A percentile compares a stretch with the other conserved stretches of the same genome.
Evolutionary conservation across 2,797 vertebrate species (phyloP).

Genomic region (Pristis pectinata): DNA sequence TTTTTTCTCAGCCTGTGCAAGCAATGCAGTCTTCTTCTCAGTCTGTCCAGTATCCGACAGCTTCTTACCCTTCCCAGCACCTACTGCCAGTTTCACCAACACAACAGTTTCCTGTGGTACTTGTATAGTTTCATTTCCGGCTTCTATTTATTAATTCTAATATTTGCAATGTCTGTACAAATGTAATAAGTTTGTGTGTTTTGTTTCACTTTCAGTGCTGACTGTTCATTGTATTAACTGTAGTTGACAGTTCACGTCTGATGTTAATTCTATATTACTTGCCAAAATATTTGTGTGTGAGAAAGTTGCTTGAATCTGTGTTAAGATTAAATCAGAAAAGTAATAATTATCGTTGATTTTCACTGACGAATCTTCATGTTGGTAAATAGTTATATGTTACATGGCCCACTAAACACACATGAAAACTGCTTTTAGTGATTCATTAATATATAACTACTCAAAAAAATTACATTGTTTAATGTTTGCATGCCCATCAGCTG

Average conservation of each 20-base stretch:
- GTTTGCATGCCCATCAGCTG: neutral
- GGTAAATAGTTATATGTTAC: neutral
- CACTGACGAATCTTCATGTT: neutral
- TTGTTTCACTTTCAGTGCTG: conserved; percentile 31
- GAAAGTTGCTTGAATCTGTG: neutral
- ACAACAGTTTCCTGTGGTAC: conserved; percentile 78
- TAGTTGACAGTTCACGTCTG: conserved; percentile 18
- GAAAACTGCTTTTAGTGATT: too few relatives aligned
- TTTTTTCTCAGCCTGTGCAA: conserved; percentile 54
- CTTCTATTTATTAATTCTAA: neutral
- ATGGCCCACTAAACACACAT: too few relatives aligned
- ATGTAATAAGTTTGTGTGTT: conserved; percentile 28
- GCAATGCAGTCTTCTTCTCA: conserved; percentile 64
- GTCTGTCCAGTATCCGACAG: conserved; percentile 79
- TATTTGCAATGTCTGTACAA: conserved; percentile 3
- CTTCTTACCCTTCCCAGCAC: conserved; percentile 81
- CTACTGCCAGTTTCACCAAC: conserved; percentile 74
- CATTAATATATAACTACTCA: too few relatives aligned
- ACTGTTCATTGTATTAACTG: conserved; percentile 33
- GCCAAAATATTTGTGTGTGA: conserved; percentile 30
- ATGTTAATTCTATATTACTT: conserved; percentile 25
- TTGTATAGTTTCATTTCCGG: conserved; percentile 30
- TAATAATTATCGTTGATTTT: neutral
- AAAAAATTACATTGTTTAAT: too few relatives aligned
- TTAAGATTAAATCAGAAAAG: neutral